Evolutionary conservation across 2,797 vertebrate species (phyloP).

Genomic region (Onychomys arenicola): DNA sequence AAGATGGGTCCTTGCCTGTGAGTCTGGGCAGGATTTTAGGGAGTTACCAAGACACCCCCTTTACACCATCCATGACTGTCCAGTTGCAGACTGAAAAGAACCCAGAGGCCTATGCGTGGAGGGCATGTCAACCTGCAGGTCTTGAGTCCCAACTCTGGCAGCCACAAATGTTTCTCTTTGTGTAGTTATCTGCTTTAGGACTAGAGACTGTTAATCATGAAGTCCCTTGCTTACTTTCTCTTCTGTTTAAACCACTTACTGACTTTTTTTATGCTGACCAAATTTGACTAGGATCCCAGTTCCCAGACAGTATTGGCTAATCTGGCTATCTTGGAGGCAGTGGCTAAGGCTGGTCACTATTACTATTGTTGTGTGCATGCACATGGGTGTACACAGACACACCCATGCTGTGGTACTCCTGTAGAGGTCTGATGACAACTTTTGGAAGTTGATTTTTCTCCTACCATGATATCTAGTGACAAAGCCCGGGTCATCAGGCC

Average conservation of each 20-base stretch:
- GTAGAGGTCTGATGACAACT: not conserved
- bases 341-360: not conserved
- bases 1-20: constrained; percentile 62
- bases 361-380: not conserved
- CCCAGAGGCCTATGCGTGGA: not conserved
- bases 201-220: not conserved
- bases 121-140: not conserved
- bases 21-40: constrained; percentile 40
- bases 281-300: constrained; percentile 5
- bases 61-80: not conserved
- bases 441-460: not conserved
- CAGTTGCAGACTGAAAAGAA: not conserved
- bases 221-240: constrained; percentile 4
- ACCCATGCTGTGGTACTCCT: not conserved
- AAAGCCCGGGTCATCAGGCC: not conserved
- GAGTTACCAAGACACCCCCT: constrained; percentile 41
- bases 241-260: constrained; percentile 10
- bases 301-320: not conserved
- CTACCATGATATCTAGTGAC: not conserved
- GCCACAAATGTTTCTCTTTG: not conserved
- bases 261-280: constrained; percentile 13
- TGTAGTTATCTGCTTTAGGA: not conserved
- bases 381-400: not conserved
- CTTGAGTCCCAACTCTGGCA: not conserved
- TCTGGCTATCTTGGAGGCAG: not conserved